These are phyloP conservation scores for Arothron firmamentum DNA, from an alignment of 2,113 vertebrate genomes.

Conservation along the genomic window DNA sequence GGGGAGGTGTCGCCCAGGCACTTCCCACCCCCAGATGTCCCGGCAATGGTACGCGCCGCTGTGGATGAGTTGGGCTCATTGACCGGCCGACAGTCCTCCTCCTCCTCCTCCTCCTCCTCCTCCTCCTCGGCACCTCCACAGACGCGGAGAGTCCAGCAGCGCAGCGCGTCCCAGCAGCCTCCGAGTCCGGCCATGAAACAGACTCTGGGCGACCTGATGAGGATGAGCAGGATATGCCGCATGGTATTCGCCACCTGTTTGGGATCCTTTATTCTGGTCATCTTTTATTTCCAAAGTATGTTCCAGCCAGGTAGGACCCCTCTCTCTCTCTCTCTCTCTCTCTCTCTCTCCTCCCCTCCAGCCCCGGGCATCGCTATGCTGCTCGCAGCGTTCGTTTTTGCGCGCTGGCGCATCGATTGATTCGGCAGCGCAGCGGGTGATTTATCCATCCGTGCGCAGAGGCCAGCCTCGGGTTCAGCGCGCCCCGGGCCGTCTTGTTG, in stretches of 20 bases:
- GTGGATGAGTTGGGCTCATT: slow-evolving; percentile 46
- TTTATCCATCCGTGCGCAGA: background rate
- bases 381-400: background rate
- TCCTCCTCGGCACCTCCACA: slow-evolving; percentile 65
- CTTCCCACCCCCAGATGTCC: slow-evolving; percentile 12
- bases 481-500: slow-evolving; percentile 4
- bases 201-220: slow-evolving; percentile 88
- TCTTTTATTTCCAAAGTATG: slow-evolving; percentile 99
- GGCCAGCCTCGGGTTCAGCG: too few species aligned
- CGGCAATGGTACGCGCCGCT: slow-evolving; percentile 66
- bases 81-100: slow-evolving; percentile 59
- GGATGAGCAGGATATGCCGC: slow-evolving; percentile 93
- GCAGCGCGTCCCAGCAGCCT: slow-evolving; percentile 15
- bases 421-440: slow-evolving; percentile 11
- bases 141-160: slow-evolving; percentile 33
- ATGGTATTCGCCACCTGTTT: slow-evolving; percentile 95
- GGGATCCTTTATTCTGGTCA: slow-evolving; percentile 94
- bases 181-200: slow-evolving; percentile 81
- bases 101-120: too few species aligned
- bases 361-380: background rate
- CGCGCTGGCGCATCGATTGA: slow-evolving; percentile 24
- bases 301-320: slow-evolving; percentile 91
- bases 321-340: too few species aligned
- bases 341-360: background rate
- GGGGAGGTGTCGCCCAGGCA: background rate